phyloP scores from a whole-genome alignment of 2,113 vertebrate species.

The Coturnix japonica region DNA sequence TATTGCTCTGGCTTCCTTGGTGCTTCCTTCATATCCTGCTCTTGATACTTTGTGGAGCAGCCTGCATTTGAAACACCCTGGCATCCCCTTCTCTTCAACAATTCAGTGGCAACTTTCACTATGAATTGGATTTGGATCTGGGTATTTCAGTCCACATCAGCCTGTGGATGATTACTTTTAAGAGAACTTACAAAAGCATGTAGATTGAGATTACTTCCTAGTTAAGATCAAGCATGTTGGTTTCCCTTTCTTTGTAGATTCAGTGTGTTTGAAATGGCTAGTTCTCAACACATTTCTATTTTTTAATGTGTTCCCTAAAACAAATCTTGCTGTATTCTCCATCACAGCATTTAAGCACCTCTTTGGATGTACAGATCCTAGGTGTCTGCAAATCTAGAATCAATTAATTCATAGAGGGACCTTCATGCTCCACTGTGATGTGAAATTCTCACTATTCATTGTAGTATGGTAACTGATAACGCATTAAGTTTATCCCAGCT shows the following conservation, averaged over 20 bases:
- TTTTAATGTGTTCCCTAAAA: background rate
- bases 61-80: background rate
- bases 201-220: background rate
- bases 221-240: background rate
- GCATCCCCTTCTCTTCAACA: accelerated
- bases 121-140: background rate
- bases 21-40: accelerated
- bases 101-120: background rate
- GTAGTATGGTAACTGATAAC: background rate
- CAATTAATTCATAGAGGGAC: background rate
- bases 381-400: background rate
- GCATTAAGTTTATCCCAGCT: background rate
- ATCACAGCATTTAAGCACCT: background rate
- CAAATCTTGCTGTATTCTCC: background rate
- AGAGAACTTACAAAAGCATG: background rate
- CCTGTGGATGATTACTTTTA: background rate
- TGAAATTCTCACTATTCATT: background rate
- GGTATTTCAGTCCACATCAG: background rate
- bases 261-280: background rate
- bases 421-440: background rate
- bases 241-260: background rate
- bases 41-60: background rate
- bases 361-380: background rate
- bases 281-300: background rate
- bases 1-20: background rate